phyloP scores from a whole-genome alignment of 2,888 invertebrate genomes.

The Oligia strigilis region DNA sequence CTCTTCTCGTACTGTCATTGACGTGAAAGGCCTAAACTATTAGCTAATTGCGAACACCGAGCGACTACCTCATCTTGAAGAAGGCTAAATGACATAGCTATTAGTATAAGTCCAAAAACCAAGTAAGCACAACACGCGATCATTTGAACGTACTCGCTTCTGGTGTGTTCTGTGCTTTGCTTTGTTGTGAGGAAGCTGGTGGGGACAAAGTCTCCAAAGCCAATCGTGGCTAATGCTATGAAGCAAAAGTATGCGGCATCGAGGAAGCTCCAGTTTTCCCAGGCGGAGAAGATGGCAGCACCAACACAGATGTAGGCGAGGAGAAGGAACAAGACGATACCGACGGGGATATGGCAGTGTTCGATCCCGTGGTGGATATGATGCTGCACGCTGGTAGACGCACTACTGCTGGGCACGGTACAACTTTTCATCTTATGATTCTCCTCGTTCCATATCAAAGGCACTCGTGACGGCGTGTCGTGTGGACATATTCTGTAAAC shows the following conservation, averaged over 20 bases:
- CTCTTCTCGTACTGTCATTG: slow-evolving; percentile 91
- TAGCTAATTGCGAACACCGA: slow-evolving; percentile 93
- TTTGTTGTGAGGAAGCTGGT: slow-evolving; percentile 88
- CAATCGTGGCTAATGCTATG: slow-evolving; percentile 95
- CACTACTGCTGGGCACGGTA: slow-evolving; percentile 83
- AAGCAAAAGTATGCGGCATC: slow-evolving; percentile 96
- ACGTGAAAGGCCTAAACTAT: slow-evolving; percentile 92
- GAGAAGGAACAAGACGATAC: slow-evolving; percentile 92
- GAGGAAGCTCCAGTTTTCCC: slow-evolving; percentile 95
- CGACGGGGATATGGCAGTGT: slow-evolving; percentile 86
- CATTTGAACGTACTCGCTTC: slow-evolving; percentile 92
- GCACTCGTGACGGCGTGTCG: slow-evolving; percentile 94
- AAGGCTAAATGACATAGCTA: slow-evolving; percentile 96
- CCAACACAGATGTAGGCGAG: slow-evolving; percentile 94
- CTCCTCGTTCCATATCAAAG: slow-evolving; percentile 92
- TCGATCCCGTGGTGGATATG: slow-evolving; percentile 80
- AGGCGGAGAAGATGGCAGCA: slow-evolving; percentile 94
- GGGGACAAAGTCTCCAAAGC: slow-evolving; percentile 94
- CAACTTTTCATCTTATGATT: slow-evolving; percentile 82
- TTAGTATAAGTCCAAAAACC: slow-evolving; percentile 94
- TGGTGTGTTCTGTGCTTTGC: slow-evolving; percentile 83
- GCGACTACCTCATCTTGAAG: slow-evolving; percentile 95
- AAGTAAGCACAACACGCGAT: slow-evolving; percentile 95
- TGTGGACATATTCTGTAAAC: slow-evolving; percentile 89
- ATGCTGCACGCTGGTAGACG: slow-evolving; percentile 81